Percentiles rank a stretch among this genome's conserved stretches.
These are phyloP conservation scores for Blera fallax DNA, from an alignment of 2,888 invertebrate species.

Conservation along the genomic window DNA sequence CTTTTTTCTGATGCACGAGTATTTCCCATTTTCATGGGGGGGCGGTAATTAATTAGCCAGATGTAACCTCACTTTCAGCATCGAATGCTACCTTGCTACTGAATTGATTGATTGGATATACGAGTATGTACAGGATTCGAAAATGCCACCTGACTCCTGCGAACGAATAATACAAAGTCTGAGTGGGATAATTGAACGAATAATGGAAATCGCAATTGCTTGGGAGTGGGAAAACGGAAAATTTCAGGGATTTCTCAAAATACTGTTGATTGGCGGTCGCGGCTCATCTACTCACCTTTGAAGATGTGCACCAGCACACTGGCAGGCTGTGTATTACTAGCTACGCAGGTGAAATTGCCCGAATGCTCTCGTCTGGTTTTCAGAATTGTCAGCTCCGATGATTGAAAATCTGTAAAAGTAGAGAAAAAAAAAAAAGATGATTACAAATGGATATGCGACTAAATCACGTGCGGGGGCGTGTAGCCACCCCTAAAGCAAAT, in stretches of 20 bases:
- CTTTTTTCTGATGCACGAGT: background rate
- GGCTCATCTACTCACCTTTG: slow-evolving; percentile 86
- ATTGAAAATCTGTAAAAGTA: slow-evolving; percentile 80
- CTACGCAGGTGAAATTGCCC: slow-evolving; percentile 94
- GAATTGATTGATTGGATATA: slow-evolving; percentile 23
- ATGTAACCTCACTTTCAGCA: background rate
- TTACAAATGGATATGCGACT: slow-evolving; percentile 15
- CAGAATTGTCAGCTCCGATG: slow-evolving; percentile 81
- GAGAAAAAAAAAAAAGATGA: slow-evolving; percentile 11
- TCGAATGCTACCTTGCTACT: background rate
- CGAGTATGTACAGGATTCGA: background rate
- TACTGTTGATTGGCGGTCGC: background rate
- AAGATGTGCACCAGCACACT: slow-evolving; percentile 95
- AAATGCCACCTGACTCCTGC: background rate
- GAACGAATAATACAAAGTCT: background rate
- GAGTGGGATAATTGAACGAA: background rate
- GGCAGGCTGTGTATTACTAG: slow-evolving; percentile 93
- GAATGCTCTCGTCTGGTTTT: slow-evolving; percentile 86
- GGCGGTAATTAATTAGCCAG: slow-evolving; percentile 24
- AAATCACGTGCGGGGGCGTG: slow-evolving; percentile 3
- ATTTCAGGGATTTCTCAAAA: background rate
- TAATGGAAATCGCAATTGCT: background rate
- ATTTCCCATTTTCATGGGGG: background rate
- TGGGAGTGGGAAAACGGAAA: no score
- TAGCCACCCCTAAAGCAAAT: background rate